A percentile compares a stretch with the other conserved stretches of the same genome.
Conservation (phyloP, 2,888 invertebrate genomes). For the Napeogenes inachia region DNA sequence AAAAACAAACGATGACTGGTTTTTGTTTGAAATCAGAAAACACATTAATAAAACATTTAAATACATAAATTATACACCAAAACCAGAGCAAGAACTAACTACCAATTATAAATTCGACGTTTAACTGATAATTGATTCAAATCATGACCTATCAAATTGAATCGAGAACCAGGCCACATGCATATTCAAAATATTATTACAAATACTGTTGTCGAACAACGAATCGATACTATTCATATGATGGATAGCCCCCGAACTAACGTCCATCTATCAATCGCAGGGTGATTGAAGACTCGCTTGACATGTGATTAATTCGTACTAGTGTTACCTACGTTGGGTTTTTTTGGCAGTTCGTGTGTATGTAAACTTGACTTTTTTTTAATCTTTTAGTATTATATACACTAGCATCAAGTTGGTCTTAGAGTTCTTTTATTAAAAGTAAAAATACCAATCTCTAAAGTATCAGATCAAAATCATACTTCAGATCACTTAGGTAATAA, state of each 20-base stretch:
- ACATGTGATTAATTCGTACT: slow-evolving; percentile 26
- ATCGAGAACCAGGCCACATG: slow-evolving; percentile 6
- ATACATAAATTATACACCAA: not conserved
- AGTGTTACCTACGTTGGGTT: slow-evolving; percentile 7
- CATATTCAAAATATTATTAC: slow-evolving; percentile 8
- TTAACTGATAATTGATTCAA: slow-evolving; percentile 6
- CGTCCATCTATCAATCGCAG: slow-evolving; percentile 27
- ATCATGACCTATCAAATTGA: slow-evolving; percentile 6
- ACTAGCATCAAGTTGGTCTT: not conserved
- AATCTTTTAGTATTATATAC: not conserved
- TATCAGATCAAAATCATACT: not conserved
- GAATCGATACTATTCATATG: slow-evolving; percentile 14
- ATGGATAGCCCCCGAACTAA: slow-evolving; percentile 28
- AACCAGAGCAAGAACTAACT: not conserved
- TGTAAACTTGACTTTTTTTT: not conserved
- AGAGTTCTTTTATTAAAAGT: not conserved
- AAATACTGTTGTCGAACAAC: slow-evolving; percentile 5
- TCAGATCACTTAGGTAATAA: not conserved
- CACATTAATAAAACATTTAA: no score
- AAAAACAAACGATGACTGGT: no score
- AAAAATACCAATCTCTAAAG: not conserved
- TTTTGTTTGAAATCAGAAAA: no score
- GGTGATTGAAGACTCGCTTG: slow-evolving; percentile 28
- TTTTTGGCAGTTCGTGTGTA: not conserved
- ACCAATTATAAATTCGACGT: not conserved